phyloP scores from a whole-genome alignment of 1,140 invertebrate species.

The Drosophila pandora region DNA sequence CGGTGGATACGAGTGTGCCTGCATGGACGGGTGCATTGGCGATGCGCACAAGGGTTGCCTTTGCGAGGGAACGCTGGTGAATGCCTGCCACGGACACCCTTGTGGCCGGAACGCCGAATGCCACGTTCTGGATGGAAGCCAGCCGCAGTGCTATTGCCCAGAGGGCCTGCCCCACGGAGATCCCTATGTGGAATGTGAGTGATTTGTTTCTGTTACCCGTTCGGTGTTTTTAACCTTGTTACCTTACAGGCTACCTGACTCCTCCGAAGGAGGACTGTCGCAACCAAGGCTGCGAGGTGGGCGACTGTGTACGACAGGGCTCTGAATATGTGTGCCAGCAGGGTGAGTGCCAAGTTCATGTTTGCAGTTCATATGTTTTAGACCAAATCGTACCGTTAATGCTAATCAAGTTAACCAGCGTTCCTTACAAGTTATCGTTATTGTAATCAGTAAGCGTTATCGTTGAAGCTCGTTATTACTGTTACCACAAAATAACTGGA shows the following conservation, averaged over 20 bases:
- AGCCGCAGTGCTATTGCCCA: slow-evolving; percentile 93
- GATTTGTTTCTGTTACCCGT: not conserved
- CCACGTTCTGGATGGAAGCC: slow-evolving; percentile 86
- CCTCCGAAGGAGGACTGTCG: slow-evolving; percentile 90
- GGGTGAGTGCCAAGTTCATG: slow-evolving; percentile 87
- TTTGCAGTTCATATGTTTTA: slow-evolving; percentile 32
- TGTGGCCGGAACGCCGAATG: slow-evolving; percentile 94
- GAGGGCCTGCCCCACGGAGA: slow-evolving; percentile 91
- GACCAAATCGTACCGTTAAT: slow-evolving; percentile 53
- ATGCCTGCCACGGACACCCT: slow-evolving; percentile 88
- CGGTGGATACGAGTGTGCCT: slow-evolving; percentile 91
- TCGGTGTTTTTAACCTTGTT: not conserved
- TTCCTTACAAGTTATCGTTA: slow-evolving; percentile 58
- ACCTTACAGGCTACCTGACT: slow-evolving; percentile 62
- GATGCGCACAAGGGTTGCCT: slow-evolving; percentile 91
- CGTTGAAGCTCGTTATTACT: slow-evolving; percentile 52
- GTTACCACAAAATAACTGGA: slow-evolving; percentile 55
- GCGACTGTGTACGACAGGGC: slow-evolving; percentile 91
- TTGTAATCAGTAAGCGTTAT: slow-evolving; percentile 68
- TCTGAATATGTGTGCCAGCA: slow-evolving; percentile 90
- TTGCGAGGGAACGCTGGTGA: slow-evolving; percentile 87
- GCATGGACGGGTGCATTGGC: slow-evolving; percentile 90
- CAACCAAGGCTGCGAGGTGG: slow-evolving; percentile 91
- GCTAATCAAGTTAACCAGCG: slow-evolving; percentile 68
- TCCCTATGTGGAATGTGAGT: slow-evolving; percentile 93